phyloP scores from a whole-genome alignment of 1,140 invertebrate species.

The Lepidurus arcticus region DNA sequence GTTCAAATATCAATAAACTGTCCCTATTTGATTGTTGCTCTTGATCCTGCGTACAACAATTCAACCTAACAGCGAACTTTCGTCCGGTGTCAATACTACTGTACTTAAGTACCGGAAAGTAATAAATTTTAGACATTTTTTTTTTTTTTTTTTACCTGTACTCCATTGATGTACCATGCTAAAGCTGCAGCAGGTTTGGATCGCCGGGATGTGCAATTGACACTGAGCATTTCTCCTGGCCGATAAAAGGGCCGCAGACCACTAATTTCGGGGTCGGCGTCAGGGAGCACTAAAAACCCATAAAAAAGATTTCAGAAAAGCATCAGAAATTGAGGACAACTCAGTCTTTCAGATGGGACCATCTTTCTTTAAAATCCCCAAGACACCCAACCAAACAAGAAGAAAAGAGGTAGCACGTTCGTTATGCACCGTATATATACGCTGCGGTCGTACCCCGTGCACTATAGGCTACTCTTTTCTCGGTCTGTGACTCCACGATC shows the following conservation, averaged over 20 bases:
- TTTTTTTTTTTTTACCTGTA: slow-evolving; percentile 54
- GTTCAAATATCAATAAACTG: background rate
- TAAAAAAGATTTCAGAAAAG: slow-evolving; percentile 33
- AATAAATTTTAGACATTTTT: background rate
- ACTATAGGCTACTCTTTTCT: background rate
- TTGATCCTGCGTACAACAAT: background rate
- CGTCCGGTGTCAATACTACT: too few relatives aligned
- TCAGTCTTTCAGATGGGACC: background rate
- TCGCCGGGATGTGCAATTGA: slow-evolving; percentile 78
- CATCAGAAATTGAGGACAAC: slow-evolving; percentile 11
- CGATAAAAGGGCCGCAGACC: slow-evolving; percentile 72
- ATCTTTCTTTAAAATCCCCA: background rate
- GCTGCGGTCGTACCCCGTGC: background rate
- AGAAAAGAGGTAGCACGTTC: background rate
- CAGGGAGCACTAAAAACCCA: slow-evolving; percentile 62
- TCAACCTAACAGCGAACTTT: background rate
- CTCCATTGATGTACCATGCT: slow-evolving; percentile 80
- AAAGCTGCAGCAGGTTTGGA: slow-evolving; percentile 76
- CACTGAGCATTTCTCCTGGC: slow-evolving; percentile 67
- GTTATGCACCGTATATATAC: slow-evolving; percentile 16
- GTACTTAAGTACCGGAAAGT: background rate
- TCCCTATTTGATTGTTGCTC: background rate
- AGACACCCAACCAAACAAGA: background rate
- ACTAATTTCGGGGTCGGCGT: slow-evolving; percentile 70
- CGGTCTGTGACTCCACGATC: background rate